Evolutionary conservation across 2,888 invertebrate genomes (phyloP).

Genomic region (Machimus rusticus): DNA sequence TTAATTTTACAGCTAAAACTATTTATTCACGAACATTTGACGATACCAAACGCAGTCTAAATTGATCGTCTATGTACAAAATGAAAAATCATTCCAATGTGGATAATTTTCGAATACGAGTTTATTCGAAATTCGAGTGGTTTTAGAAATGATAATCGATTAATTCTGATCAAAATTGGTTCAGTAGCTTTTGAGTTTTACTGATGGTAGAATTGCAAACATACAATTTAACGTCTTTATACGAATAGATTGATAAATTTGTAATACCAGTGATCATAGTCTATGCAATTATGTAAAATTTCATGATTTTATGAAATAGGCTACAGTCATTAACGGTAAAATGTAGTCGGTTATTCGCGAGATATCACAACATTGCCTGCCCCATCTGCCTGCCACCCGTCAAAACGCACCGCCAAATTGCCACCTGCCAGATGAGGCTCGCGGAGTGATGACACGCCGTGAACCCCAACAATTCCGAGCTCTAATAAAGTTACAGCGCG

Average conservation of each 20-base stretch:
- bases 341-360: not conserved
- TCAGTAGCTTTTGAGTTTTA: not conserved
- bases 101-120: too few species aligned
- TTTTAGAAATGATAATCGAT: not conserved
- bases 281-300: not conserved
- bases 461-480: conserved; percentile 2
- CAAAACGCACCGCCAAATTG: not conserved
- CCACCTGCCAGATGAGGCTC: conserved; percentile 30
- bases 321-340: not conserved
- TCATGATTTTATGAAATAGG: not conserved
- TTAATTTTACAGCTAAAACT: too few species aligned
- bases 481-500: not conserved
- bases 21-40: too few species aligned
- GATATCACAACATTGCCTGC: not conserved
- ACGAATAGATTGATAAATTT: not conserved
- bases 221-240: not conserved
- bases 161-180: not conserved
- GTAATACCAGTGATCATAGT: not conserved
- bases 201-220: not conserved
- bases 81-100: too few species aligned
- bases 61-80: too few species aligned
- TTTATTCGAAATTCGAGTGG: too few species aligned
- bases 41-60: too few species aligned
- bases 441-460: not conserved
- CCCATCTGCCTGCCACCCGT: not conserved